Conservation (phyloP, 2,113 vertebrate species). For the Cygnus buccinator region DNA sequence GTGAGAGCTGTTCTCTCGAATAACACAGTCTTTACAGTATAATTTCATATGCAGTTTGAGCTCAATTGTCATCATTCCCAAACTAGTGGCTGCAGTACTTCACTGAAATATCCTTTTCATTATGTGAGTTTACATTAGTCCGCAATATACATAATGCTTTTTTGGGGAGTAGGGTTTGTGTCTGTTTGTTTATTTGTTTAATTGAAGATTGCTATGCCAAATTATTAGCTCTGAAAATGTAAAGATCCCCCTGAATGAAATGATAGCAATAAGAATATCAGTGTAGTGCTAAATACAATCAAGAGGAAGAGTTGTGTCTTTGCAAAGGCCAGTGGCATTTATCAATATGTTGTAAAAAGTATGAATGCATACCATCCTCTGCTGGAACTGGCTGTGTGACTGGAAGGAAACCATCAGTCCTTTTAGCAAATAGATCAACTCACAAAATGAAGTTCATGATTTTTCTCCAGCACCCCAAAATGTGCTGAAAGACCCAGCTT, state of each 20-base stretch:
- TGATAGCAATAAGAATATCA: neutral
- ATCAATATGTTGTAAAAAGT: neutral
- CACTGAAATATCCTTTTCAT: neutral
- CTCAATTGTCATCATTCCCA: neutral
- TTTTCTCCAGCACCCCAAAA: neutral
- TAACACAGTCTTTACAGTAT: neutral
- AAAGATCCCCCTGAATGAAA: neutral
- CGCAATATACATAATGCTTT: neutral
- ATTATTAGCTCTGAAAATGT: neutral
- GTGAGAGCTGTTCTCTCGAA: neutral
- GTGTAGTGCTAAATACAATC: neutral
- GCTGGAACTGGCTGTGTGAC: rapidly evolving
- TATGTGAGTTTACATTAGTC: neutral
- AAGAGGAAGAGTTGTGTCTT: neutral
- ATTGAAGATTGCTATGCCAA: neutral
- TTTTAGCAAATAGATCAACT: neutral
- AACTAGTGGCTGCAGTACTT: neutral
- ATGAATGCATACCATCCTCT: neutral
- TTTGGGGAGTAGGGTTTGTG: neutral
- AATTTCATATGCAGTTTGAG: neutral
- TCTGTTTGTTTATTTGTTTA: neutral
- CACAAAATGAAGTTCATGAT: neutral
- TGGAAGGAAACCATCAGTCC: neutral
- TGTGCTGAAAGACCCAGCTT: neutral
- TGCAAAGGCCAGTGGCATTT: neutral